Evolutionary conservation across 2,113 vertebrate species (phyloP).

Genomic region (Pyrgilauda ruficollis): DNA sequence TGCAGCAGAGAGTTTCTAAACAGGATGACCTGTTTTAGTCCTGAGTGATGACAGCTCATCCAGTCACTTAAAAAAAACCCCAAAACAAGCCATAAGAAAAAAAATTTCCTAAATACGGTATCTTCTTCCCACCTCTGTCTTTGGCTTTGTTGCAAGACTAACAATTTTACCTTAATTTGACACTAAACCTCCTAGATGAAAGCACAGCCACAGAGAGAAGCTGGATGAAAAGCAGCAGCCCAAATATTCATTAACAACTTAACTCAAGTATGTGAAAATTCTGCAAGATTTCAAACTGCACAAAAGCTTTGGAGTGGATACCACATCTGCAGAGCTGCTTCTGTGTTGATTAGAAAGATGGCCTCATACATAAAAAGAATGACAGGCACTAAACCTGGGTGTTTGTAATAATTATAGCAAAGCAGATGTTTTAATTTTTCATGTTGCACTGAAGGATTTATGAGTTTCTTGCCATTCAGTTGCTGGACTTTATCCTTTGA

Average conservation of each 20-base stretch:
- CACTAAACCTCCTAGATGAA: background rate
- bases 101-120: background rate
- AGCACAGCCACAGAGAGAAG: background rate
- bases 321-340: background rate
- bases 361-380: background rate
- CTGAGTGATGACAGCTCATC: background rate
- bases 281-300: background rate
- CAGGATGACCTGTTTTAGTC: background rate
- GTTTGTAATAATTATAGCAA: constrained; percentile 18
- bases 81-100: background rate
- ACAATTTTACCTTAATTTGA: background rate
- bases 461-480: constrained; percentile 12
- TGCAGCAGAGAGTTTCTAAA: background rate
- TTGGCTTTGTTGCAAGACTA: background rate
- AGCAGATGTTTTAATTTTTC: constrained; percentile 31
- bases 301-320: background rate
- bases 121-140: background rate
- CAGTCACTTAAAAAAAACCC: background rate
- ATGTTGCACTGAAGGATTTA: background rate
- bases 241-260: background rate
- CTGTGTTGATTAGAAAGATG: constrained; percentile 9
- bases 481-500: background rate
- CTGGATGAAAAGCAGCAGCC: background rate
- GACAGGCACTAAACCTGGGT: background rate
- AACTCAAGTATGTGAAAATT: background rate